Evolutionary conservation across 1,140 invertebrate species (phyloP).

Genomic region (Proctacanthus coquilletti): DNA sequence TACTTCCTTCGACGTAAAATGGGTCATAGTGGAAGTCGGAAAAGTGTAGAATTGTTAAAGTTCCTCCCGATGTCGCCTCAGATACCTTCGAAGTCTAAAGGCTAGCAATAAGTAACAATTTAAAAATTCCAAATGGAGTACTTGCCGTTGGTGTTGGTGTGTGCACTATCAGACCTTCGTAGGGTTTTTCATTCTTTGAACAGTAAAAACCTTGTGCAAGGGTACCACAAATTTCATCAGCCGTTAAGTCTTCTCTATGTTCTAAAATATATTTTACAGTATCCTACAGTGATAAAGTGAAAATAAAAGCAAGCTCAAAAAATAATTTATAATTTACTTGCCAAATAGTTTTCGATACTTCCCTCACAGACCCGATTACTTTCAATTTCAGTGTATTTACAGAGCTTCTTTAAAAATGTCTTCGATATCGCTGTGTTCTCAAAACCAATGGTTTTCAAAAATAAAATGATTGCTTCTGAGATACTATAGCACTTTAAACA

Average conservation of each 20-base stretch:
- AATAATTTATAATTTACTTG: slow-evolving; percentile 1
- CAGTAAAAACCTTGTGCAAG: not conserved
- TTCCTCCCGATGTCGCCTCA: too few species aligned
- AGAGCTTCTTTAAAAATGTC: not conserved
- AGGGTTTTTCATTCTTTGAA: not conserved
- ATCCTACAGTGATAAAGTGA: too few species aligned
- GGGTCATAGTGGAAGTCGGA: slow-evolving; percentile 66
- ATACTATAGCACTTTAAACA: too few species aligned
- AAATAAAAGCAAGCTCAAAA: slow-evolving; percentile 1
- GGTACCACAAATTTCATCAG: not conserved
- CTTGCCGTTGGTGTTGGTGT: too few species aligned
- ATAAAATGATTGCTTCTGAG: too few species aligned
- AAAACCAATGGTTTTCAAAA: too few species aligned
- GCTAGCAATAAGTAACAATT: too few species aligned
- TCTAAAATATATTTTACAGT: not conserved
- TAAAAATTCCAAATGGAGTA: too few species aligned
- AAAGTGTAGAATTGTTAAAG: slow-evolving; percentile 40
- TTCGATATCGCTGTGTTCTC: not conserved
- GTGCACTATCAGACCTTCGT: too few species aligned
- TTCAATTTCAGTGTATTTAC: not conserved
- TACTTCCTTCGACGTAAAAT: slow-evolving; percentile 43
- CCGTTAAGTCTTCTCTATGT: not conserved
- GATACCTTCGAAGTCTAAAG: too few species aligned
- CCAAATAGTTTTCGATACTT: not conserved
- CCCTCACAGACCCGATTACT: not conserved